A percentile compares a stretch with the other conserved stretches of the same genome.
Conservation (phyloP, 92 coral and sea anemone genomes). For the Epizoanthus ramosus region DNA sequence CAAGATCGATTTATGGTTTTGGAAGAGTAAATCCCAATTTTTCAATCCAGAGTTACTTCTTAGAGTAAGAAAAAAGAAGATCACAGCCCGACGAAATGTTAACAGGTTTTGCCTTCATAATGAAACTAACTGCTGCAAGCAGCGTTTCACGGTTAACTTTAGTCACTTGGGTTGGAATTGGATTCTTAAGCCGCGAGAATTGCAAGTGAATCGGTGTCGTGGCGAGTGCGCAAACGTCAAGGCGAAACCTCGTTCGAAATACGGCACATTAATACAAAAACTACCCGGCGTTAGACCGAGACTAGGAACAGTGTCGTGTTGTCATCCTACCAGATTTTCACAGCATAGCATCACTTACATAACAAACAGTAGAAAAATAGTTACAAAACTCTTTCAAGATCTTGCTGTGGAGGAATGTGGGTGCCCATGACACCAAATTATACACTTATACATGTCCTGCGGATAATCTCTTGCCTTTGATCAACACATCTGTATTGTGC, state of each 20-base stretch:
- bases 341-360: not conserved
- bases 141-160: constrained; percentile 7
- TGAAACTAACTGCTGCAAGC: constrained; percentile 2
- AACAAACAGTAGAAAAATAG: not conserved
- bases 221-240: not conserved
- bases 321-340: not conserved
- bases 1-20: constrained; percentile 16
- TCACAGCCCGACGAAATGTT: not conserved
- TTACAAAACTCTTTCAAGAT: constrained; percentile 1
- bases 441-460: no score
- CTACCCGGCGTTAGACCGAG: not conserved
- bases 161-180: constrained; percentile 18
- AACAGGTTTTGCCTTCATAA: constrained; percentile 9
- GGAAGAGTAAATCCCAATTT: constrained; percentile 17
- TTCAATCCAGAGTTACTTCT: not conserved
- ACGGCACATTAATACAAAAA: not conserved
- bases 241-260: not conserved
- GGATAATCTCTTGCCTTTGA: no score
- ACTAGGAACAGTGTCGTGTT: not conserved
- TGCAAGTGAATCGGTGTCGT: not conserved
- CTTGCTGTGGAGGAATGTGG: constrained; percentile 28
- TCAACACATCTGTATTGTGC: no score
- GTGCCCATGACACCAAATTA: not conserved
- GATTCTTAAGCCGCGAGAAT: not conserved
- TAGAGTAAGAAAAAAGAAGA: not conserved